Percentiles rank a stretch among this genome's conserved stretches.
Conservation (phyloP, 2,113 vertebrate genomes). For the Diadophis punctatus region DNA sequence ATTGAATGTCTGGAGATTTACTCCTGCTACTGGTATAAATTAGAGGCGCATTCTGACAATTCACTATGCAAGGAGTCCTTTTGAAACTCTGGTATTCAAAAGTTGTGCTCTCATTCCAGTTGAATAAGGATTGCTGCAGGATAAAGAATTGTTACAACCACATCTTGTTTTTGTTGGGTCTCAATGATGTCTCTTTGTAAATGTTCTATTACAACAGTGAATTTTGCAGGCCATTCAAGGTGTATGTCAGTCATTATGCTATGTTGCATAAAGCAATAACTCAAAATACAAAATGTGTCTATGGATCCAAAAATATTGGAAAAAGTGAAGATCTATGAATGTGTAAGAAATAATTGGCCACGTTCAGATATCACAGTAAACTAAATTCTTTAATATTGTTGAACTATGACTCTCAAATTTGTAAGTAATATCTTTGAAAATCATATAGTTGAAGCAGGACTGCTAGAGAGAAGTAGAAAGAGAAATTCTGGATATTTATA, state of each 20-base stretch:
- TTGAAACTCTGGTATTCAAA: background rate
- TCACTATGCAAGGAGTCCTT: background rate
- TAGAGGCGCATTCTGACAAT: background rate
- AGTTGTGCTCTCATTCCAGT: background rate
- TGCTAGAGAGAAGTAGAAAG: background rate
- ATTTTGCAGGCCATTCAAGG: background rate
- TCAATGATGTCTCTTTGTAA: background rate
- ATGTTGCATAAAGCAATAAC: background rate
- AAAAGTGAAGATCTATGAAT: background rate
- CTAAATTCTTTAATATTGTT: background rate
- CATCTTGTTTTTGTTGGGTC: background rate
- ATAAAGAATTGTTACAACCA: background rate
- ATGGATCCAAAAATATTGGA: background rate
- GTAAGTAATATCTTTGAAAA: background rate
- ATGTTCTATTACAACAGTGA: background rate
- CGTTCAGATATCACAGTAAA: background rate
- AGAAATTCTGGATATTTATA: background rate
- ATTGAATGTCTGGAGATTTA: background rate
- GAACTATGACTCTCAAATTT: background rate
- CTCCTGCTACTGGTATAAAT: background rate
- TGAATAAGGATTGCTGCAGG: background rate
- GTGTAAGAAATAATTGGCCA: background rate
- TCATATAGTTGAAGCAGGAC: background rate
- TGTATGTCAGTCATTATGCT: background rate
- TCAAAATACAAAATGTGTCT: background rate